Evolutionary conservation across 2,888 invertebrate species (phyloP), one percentile per base, ranked within the genome.

Genomic region (Orthosia cruda): DNA sequence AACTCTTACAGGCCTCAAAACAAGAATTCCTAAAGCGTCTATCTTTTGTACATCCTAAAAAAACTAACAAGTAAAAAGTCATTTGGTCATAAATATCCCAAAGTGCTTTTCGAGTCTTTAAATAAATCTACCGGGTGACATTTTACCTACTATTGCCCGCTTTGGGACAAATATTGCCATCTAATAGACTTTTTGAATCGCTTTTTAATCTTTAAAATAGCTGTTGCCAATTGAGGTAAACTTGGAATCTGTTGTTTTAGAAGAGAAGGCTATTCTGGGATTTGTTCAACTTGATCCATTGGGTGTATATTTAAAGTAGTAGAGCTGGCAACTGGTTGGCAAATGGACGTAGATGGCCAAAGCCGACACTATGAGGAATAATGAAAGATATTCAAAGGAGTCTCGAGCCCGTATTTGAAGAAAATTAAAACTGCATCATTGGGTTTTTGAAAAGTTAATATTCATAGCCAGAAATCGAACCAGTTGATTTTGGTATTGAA

Each of bases 141-240:
- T 68, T 71, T 13, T 40, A 68, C 76, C 55, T 71, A 57, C 71
- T 71, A 63, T 82, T 83, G 63, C 32, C 26, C 57, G 70, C 57
- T 71, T n/a, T 4, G 68, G 75, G 68, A 75, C 80, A 83, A 82
- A 82, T 80, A 82, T 75, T 66, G 69, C 61, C 52, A 54, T 32
- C 54, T 72, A 82, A 72, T 76, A 83, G 77, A 69, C 64, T 20
- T 67, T 70, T 73, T 1, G 49, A 78, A 86, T 86, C 55, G 80
- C 78, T 85, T 86, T 86, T 86, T 86, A 86, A 87, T 86, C 87
- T 77, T 83, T 71, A 63, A 74, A 84, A 84, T 86, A 68, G 78
- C 74, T 69, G 47, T 73, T 57, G 52, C 59, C 77, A 76, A 75
- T 77, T 77, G 58, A 62, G 20, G 61, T 65, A 20, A 47, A 52